Base-by-base conservation (phyloP, 2,888 invertebrate genomes). In the Apantesis nais region DNA sequence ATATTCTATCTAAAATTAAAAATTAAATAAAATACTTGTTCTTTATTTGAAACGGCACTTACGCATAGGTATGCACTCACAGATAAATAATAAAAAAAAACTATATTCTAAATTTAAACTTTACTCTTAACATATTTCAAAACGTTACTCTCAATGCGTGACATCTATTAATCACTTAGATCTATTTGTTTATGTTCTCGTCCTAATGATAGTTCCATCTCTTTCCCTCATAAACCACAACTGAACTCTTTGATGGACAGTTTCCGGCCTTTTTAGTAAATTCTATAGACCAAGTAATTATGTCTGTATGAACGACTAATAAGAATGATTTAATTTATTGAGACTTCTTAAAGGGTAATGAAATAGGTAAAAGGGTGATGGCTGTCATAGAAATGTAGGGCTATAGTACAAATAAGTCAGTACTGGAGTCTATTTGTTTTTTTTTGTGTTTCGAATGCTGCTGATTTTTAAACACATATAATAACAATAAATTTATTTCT, bases 181-280 rank as follows among this genome's bases (percentile, higher is more conserved):
- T 58, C 58, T 9, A 29, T 58, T 58, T 58, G 58, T 58, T 58
- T 58, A 58, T 58, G 29, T 14, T 58, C n/a, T 58, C 29, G 16
- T 58, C 58, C 58, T 58, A 58, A 58, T 58, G 29, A 58, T 29
- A 58, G 16, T 14, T 58, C 58, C 29, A 7, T 58, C 16, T 34
- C 62, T 14, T 29, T 58, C 29, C n/a, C 58, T 29, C 58, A 7
- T 16, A 5, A 58, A 58, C 16, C 29, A 58, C 58, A 29, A 58
- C 58, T 58, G 25, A 55, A 55, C 14, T 58, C 58, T 29, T 58
- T 58, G 58, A 58, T 29, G 16, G 58, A 58, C 58, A 58, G 58
- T 16, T 58, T 29, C 58, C 58, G 25, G 58, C 5, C 58, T 58
- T 58, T 58, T 58, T 29, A 14, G 58, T 58, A 16, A 58, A 58